phyloP scores from a whole-genome alignment of 2,888 invertebrate species.

The Sympetrum striolatum region DNA sequence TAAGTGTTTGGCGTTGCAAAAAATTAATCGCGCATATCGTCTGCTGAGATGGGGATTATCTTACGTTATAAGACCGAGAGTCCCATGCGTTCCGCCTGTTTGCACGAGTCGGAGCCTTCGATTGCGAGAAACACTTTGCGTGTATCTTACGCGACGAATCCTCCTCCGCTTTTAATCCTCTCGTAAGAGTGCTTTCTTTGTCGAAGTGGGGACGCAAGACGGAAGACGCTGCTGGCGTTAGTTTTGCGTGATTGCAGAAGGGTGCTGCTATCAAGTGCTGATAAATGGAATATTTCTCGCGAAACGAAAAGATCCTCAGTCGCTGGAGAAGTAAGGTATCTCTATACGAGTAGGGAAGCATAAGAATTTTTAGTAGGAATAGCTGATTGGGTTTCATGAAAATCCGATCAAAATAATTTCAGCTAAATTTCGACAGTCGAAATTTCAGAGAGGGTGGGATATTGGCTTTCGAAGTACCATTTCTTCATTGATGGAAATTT shows the following conservation, averaged over 20 bases:
- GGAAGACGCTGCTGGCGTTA: background rate
- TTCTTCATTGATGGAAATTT: no score
- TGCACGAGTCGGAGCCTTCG: background rate
- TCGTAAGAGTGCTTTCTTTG: background rate
- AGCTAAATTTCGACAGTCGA: no score
- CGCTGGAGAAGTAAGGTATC: no score
- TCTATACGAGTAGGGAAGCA: no score
- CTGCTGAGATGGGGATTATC: background rate
- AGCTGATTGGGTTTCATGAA: no score
- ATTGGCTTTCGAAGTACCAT: no score
- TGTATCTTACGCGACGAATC: conserved; percentile 2
- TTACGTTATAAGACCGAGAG: background rate
- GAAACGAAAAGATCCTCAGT: no score
- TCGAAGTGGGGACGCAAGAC: background rate
- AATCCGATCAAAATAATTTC: no score
- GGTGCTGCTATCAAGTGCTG: no score
- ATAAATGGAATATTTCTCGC: no score
- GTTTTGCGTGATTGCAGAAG: background rate
- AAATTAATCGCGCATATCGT: background rate
- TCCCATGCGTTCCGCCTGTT: background rate
- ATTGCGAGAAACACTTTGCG: conserved; percentile 18
- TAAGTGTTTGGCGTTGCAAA: background rate
- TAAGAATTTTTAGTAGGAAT: no score
- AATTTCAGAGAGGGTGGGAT: no score
- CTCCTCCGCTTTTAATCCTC: conserved; percentile 5